These are phyloP conservation scores for Rostratula benghalensis DNA, from an alignment of 2,113 vertebrate genomes.

Conservation along the genomic window DNA sequence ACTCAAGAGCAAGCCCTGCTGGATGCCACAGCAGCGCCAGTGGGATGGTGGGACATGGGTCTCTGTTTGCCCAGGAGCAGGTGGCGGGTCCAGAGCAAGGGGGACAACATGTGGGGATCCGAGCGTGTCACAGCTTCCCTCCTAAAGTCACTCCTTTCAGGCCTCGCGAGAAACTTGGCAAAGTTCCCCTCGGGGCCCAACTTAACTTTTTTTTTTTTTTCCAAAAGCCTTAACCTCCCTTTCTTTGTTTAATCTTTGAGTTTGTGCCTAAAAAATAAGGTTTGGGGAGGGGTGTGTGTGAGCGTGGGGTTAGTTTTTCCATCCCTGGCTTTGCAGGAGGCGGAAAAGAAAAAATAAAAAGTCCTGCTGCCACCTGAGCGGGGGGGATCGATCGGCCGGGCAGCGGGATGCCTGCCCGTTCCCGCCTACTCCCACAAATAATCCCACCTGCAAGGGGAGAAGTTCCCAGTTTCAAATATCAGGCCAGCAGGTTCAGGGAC, in stretches of 20 bases:
- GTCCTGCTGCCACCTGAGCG: constrained; percentile 49
- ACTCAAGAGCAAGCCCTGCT: constrained; percentile 62
- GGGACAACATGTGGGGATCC: constrained; percentile 26
- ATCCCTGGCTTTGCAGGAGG: neutral
- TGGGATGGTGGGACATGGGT: constrained; percentile 22
- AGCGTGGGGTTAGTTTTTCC: constrained; percentile 11
- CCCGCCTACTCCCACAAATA: constrained; percentile 55
- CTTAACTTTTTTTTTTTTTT: neutral
- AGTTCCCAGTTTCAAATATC: constrained; percentile 51
- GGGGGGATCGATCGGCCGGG: neutral
- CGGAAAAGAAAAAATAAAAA: neutral
- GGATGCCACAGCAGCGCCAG: constrained; percentile 9
- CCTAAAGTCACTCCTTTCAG: constrained; percentile 1
- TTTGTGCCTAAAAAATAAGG: neutral
- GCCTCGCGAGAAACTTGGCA: constrained; percentile 32
- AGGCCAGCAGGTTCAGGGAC: constrained; percentile 6
- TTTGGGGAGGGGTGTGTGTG: no score
- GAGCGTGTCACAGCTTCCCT: constrained; percentile 19
- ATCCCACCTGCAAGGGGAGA: constrained; percentile 63
- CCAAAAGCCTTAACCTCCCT: constrained; percentile 12
- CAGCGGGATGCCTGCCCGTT: constrained; percentile 34
- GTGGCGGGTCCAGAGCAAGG: neutral
- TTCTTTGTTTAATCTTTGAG: constrained; percentile 40
- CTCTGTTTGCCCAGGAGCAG: neutral
- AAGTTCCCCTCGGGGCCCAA: constrained; percentile 24